Percentiles rank a stretch among this genome's conserved stretches.
Evolutionary conservation across 2,888 invertebrate genomes (phyloP).

Genomic region (Hoplodrina ambigua): DNA sequence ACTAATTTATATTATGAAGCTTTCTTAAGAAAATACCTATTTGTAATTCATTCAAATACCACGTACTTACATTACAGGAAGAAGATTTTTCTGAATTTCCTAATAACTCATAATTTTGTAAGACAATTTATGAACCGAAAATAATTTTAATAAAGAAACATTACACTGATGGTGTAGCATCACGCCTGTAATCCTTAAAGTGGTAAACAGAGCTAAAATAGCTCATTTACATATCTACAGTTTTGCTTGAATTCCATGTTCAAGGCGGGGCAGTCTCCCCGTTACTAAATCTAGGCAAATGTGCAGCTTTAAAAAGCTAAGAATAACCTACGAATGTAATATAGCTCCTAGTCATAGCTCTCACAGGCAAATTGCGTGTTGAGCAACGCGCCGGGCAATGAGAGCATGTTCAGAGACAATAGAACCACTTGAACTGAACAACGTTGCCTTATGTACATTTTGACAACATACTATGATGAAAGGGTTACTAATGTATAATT

Average conservation of each 20-base stretch:
- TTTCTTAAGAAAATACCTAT: conserved; percentile 10
- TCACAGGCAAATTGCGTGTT: conserved; percentile 49
- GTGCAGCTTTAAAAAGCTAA: conserved; percentile 15
- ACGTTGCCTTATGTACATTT: conserved; percentile 41
- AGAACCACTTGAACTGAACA: conserved; percentile 37
- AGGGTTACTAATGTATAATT: conserved; percentile 17
- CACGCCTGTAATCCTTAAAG: too few relatives aligned
- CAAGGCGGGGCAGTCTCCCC: too few relatives aligned
- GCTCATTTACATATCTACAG: too few relatives aligned
- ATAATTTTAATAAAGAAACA: background rate
- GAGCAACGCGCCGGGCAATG: conserved; percentile 52
- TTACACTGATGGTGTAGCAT: too few relatives aligned
- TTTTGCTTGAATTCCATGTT: too few relatives aligned
- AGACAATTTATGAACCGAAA: background rate
- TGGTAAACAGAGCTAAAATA: too few relatives aligned
- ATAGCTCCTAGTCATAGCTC: conserved; percentile 14
- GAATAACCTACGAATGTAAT: conserved; percentile 18
- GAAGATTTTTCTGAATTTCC: background rate
- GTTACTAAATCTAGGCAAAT: conserved; percentile 26
- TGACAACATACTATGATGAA: conserved; percentile 43
- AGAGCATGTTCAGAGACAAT: conserved; percentile 54
- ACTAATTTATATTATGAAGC: conserved; percentile 3
- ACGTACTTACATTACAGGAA: conserved; percentile 8
- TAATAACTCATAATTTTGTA: background rate
- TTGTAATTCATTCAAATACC: background rate